phyloP scores from a whole-genome alignment of 2,113 vertebrate genomes.

The Sinocyclocheilus rhinocerous region DNA sequence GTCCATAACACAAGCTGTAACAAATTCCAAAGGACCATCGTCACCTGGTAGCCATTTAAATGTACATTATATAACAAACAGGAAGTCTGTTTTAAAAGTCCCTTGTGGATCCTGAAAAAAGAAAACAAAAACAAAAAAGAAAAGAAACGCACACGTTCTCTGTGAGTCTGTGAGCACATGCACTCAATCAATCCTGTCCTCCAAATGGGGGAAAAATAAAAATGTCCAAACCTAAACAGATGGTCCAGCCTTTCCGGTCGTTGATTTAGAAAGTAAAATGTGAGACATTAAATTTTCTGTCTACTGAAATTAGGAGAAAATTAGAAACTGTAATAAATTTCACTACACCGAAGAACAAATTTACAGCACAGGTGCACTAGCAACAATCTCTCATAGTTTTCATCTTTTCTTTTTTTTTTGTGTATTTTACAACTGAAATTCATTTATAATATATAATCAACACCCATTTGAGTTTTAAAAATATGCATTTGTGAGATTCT shows the following conservation, averaged over 20 bases:
- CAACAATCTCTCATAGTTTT: constrained; percentile 81
- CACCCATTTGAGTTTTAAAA: constrained; percentile 63
- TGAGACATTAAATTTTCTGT: constrained; percentile 72
- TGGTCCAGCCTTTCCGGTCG: constrained; percentile 58
- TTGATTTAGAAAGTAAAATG: constrained; percentile 75
- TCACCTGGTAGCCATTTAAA: constrained; percentile 48
- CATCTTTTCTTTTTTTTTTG: constrained; percentile 43
- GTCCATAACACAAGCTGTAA: constrained; percentile 71
- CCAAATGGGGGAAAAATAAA: constrained; percentile 56
- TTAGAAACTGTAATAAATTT: constrained; percentile 80
- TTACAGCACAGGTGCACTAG: constrained; percentile 89
- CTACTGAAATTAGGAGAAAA: constrained; percentile 77
- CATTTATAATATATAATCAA: constrained; percentile 77
- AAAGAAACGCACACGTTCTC: neutral
- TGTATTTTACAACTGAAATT: constrained; percentile 60
- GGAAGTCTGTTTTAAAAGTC: constrained; percentile 47
- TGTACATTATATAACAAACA: constrained; percentile 59
- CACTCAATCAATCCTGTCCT: constrained; percentile 68
- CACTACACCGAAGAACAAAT: constrained; percentile 86
- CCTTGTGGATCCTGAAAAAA: constrained; percentile 34
- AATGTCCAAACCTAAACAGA: constrained; percentile 34
- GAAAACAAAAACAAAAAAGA: neutral
- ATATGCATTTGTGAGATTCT: constrained; percentile 66
- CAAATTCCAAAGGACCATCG: constrained; percentile 60
- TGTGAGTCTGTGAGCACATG: constrained; percentile 78